Conservation (phyloP, 2,888 invertebrate species). For the Drosophila hamatofila region DNA sequence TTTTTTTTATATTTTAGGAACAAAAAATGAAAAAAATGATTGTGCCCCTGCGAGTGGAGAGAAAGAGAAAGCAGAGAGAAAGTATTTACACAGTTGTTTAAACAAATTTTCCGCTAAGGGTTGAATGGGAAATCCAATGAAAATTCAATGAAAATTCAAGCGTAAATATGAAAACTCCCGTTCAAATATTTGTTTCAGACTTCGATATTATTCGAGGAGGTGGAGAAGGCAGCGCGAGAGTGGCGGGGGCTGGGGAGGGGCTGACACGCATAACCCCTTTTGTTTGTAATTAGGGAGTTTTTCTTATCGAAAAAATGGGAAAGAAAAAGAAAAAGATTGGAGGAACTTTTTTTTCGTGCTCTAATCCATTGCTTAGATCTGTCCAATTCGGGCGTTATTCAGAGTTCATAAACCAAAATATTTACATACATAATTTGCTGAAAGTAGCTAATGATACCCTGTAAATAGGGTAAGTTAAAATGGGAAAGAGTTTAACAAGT, state of each 20-base stretch:
- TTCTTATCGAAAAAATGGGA: background rate
- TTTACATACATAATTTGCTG: constrained; percentile 19
- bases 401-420: constrained; percentile 31
- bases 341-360: background rate
- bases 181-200: constrained; percentile 65
- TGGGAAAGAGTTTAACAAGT: background rate
- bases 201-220: constrained; percentile 28
- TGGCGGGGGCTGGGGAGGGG: background rate
- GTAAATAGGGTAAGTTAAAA: background rate
- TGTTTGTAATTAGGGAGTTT: constrained; percentile 59
- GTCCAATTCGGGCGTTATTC: constrained; percentile 40
- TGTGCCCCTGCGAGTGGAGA: constrained; percentile 3
- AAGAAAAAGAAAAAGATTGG: background rate
- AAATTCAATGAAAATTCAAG: constrained; percentile 59
- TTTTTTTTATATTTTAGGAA: constrained; percentile 18
- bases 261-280: constrained; percentile 15
- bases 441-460: background rate
- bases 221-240: background rate
- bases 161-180: constrained; percentile 60
- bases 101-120: constrained; percentile 69
- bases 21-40: constrained; percentile 19
- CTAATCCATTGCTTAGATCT: constrained; percentile 6
- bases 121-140: constrained; percentile 28
- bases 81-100: constrained; percentile 74
- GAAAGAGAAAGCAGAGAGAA: background rate